A percentile compares a stretch with the other conserved stretches of the same genome.
These are phyloP conservation scores for Lysandra bellargus DNA, from an alignment of 2,888 invertebrate species.

Conservation along the genomic window DNA sequence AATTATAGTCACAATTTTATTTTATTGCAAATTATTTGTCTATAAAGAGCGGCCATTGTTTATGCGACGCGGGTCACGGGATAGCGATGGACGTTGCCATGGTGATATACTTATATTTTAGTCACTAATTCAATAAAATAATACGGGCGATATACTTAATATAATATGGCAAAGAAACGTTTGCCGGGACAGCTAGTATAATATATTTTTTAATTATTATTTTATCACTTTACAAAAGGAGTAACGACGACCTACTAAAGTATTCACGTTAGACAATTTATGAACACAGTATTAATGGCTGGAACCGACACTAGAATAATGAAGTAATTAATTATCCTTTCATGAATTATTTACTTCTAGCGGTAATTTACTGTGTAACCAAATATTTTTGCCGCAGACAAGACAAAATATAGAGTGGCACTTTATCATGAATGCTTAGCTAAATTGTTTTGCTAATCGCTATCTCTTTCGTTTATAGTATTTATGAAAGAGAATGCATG, in stretches of 20 bases:
- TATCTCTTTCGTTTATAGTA: neutral
- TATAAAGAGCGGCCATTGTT: no score
- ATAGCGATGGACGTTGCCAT: no score
- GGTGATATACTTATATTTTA: no score
- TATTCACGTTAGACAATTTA: conserved; percentile 9
- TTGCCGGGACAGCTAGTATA: no score
- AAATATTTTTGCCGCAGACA: neutral
- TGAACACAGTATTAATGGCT: conserved; percentile 19
- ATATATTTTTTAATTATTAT: neutral
- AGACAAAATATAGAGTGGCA: neutral
- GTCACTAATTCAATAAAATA: no score
- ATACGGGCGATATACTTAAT: no score
- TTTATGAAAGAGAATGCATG: neutral
- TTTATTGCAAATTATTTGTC: no score
- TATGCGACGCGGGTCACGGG: no score
- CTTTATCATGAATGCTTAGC: neutral
- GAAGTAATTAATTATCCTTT: conserved; percentile 33
- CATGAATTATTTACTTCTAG: conserved; percentile 30
- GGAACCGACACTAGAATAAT: conserved; percentile 29
- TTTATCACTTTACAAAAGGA: neutral
- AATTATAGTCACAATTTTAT: no score
- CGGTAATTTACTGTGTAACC: conserved; percentile 3
- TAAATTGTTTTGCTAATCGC: neutral
- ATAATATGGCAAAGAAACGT: no score
- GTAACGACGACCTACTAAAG: neutral